Evolutionary conservation across 2,888 invertebrate species (phyloP), one percentile per base, ranked within the genome.

Genomic region (Meliscaeva auricollis): DNA sequence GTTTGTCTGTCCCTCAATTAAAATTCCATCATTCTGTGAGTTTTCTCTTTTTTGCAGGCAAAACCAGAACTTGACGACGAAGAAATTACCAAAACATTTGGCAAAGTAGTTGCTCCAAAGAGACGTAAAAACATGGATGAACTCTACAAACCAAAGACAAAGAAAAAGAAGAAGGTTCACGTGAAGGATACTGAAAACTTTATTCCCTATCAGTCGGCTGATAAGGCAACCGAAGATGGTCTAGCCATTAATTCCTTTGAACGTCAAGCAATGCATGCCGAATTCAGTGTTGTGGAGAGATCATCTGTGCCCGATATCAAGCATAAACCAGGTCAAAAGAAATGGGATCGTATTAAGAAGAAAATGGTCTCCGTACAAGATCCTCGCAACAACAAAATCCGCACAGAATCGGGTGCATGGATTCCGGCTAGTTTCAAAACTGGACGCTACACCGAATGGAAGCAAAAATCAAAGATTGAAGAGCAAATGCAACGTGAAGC

Each of bases 331-430:
- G 94, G 94, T 85, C 92, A 94, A 88, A 95, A 95, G 90, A 95
- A 95, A 90, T 98, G 99, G 99, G 99, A 99, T 93, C 94, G 98
- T 62, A 98, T 98, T 91, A 96, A 97, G 92, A 99, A 99, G 94
- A 98, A 97, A 93, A 98, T 98, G 96, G 96, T 99, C 38, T 94
- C 95, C 30, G 94, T 91, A 3, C 90, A 91, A 79, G 91, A 90
- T 90, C 91, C 90, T 3, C 94, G 95, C 88, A 92, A 93, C 22
- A 96, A 96, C 72, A 97, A 96, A 93, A 98, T 99, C 87, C 96
- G 96, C 89, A 99, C 99, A 0, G 99, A 99, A 93, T 98, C 98
- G 82, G 99, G 99, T 17, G 95, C 94, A 0, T 97, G 97, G 95
- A 98, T 99, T 88, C 96, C 98, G 0, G 97, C 98, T 0, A 96